Evolutionary conservation across 1,140 invertebrate genomes (phyloP), one percentile per base, ranked within the genome.

Genomic region (Hylaeus volcanicus): DNA sequence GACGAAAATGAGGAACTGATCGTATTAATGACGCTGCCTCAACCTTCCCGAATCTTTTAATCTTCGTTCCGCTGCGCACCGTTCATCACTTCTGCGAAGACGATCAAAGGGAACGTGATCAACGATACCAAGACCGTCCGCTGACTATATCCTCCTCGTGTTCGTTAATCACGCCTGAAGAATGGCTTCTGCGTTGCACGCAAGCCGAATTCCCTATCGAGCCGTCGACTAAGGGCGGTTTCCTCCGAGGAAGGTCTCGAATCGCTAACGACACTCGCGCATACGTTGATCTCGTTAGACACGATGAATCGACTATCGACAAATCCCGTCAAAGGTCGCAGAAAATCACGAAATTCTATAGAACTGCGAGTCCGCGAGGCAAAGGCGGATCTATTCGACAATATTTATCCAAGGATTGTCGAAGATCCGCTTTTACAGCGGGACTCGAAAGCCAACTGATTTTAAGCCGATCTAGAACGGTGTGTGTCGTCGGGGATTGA

Each of bases 91-190:
- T 56, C 53, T 4, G 43, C 1, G 37, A 6, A 70, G 26, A 55
- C 6, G 68, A 56, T 70, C 68, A 56, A 70, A 56, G 37, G n/a
- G 15, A 5, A 70, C 15, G 39, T 37, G 14, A n/a, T 26, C n/a
- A 66, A 66, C 65, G 45, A 26, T 66, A 56, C 51, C 68, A 15
- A 41, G 1, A 70, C 14, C 76, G 6, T 55, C 41, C 63, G 12
- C 39, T 14, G 60, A 66, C 63, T 73, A 53, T 53, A 39, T 39
- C 43, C 41, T 41, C 64, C 64, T 79, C 53, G 14, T 15, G 14
- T 66, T 73, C 58, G 61, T 80, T 74, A 83, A 83, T 83, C 64
- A 65, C n/a, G 48, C n/a, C 55, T 41, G n/a, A 15, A 68, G 56
- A 73, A 82, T 66, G 63, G 69, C 45, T 71, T 39, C 41, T 51